These are phyloP conservation scores for Carpatolechia fugitivella DNA, from an alignment of 2,888 invertebrate genomes.

Conservation along the genomic window DNA sequence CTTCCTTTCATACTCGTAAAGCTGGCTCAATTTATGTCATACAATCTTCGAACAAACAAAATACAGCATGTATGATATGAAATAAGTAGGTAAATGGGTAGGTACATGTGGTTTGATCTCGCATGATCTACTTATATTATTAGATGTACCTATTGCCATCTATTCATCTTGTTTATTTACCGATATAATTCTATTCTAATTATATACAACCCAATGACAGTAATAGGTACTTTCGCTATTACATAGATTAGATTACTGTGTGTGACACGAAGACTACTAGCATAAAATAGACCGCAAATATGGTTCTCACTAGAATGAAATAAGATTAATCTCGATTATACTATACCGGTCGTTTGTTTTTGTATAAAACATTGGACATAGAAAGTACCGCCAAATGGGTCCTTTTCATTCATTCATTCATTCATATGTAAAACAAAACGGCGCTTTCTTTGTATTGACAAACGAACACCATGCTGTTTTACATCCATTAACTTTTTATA, in stretches of 20 bases:
- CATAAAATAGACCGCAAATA: conserved; percentile 22
- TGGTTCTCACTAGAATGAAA: too few species aligned
- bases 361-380: conserved; percentile 20
- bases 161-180: conserved; percentile 4
- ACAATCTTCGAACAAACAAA: too few species aligned
- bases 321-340: too few species aligned
- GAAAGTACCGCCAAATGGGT: conserved; percentile 30
- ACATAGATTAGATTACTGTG: conserved; percentile 34
- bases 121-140: background rate
- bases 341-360: too few species aligned
- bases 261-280: too few species aligned
- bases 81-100: too few species aligned
- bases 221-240: conserved; percentile 54
- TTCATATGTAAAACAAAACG: conserved; percentile 32
- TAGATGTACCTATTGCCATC: background rate
- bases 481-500: background rate
- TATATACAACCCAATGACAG: conserved; percentile 42
- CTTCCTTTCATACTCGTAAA: conserved; percentile 3
- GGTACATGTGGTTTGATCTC: too few species aligned
- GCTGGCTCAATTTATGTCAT: background rate
- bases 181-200: conserved; percentile 29
- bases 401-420: conserved; percentile 7
- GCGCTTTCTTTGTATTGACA: conserved; percentile 29
- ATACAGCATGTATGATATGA: too few species aligned
- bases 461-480: conserved; percentile 19